These are phyloP conservation scores for Meriones unguiculatus DNA, from an alignment of 2,113 vertebrate genomes.

Conservation along the genomic window DNA sequence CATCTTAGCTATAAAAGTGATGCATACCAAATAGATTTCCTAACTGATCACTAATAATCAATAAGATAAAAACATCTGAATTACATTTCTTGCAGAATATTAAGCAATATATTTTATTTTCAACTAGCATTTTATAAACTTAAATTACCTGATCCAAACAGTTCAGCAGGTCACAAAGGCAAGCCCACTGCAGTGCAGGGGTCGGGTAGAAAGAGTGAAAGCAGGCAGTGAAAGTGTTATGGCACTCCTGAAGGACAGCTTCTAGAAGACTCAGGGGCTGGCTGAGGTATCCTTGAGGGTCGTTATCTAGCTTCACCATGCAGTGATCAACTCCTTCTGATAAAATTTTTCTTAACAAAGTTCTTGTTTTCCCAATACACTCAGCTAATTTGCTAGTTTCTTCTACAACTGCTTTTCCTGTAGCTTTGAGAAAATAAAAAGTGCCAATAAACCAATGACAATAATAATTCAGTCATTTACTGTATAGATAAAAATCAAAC, in stretches of 20 bases:
- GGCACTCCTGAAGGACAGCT: conserved; percentile 98
- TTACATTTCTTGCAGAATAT: conserved; percentile 13
- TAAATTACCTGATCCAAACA: conserved; percentile 96
- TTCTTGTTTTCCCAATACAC: conserved; percentile 98
- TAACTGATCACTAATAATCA: conserved; percentile 24
- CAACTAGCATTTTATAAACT: not conserved
- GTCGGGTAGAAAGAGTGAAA: conserved; percentile 99
- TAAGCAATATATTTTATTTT: conserved; percentile 19
- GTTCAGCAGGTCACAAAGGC: conserved; percentile 97
- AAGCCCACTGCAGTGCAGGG: conserved; percentile 98
- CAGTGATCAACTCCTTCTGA: conserved; percentile 99
- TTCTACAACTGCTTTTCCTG: conserved; percentile 96
- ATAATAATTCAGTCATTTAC: conserved; percentile 34
- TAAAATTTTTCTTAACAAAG: conserved; percentile 97
- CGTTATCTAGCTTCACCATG: conserved; percentile 97
- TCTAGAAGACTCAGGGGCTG: conserved; percentile 96
- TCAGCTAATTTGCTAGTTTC: conserved; percentile 99
- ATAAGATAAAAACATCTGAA: not conserved
- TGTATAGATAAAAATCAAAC: conserved; percentile 23
- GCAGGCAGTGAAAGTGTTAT: conserved; percentile 99
- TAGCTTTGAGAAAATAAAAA: conserved; percentile 86
- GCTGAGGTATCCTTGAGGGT: conserved; percentile 97
- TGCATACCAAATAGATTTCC: not conserved
- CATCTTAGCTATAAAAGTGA: not conserved
- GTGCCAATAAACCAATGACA: conserved; percentile 8